Conservation (phyloP, 2,797 vertebrate species). For the Semaprochilodus insignis region DNA sequence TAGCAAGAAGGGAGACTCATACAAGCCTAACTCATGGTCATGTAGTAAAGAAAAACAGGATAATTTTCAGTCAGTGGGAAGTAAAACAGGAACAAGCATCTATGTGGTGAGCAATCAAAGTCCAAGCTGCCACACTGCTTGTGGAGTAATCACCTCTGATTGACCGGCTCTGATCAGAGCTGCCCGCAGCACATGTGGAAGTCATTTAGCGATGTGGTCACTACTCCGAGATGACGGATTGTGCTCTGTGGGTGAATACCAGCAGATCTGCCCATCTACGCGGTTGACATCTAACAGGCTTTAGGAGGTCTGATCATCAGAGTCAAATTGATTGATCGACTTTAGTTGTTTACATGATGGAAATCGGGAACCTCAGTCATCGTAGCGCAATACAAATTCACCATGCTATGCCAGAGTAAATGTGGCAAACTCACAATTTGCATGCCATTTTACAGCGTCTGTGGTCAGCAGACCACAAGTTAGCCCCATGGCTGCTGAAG, state of each 20-base stretch:
- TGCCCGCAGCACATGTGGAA: constrained; percentile 47
- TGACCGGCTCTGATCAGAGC: constrained; percentile 19
- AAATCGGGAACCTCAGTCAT: not conserved
- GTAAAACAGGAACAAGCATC: constrained; percentile 39
- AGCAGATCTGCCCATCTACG: constrained; percentile 19
- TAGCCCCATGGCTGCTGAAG: not conserved
- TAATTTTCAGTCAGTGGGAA: constrained; percentile 33
- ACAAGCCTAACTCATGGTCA: not conserved
- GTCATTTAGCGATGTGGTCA: constrained; percentile 30
- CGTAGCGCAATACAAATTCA: not conserved
- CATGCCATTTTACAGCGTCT: not conserved
- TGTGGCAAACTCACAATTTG: constrained; percentile 3
- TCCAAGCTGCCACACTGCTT: constrained; percentile 18
- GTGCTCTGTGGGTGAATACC: constrained; percentile 1
- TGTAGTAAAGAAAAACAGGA: constrained; percentile 22
- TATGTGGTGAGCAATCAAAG: constrained; percentile 26
- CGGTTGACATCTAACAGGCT: constrained; percentile 17
- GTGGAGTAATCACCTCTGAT: constrained; percentile 32
- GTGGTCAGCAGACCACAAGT: not conserved
- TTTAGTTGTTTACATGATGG: constrained; percentile 4
- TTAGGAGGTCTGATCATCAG: constrained; percentile 1
- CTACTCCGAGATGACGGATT: constrained; percentile 32
- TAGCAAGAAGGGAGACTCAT: not conserved
- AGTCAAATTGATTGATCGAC: constrained; percentile 3
- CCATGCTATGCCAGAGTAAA: constrained; percentile 12